These are phyloP conservation scores for Meta bourneti DNA, from an alignment of 2,888 invertebrate species.

Conservation along the genomic window DNA sequence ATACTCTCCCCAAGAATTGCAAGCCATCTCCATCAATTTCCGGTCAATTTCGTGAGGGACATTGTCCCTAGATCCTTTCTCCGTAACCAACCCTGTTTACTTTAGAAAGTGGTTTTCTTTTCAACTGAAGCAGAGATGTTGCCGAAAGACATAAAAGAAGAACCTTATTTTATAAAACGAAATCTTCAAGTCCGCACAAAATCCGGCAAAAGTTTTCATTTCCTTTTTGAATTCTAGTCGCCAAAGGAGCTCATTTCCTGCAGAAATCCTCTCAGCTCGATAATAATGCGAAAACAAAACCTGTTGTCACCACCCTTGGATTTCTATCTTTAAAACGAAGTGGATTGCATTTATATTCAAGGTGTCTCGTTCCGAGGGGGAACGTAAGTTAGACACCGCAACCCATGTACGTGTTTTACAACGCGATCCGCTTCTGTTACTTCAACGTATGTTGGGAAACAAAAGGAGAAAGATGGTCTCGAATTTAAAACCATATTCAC, in stretches of 20 bases:
- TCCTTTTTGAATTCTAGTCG: constrained; percentile 59
- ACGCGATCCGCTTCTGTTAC: neutral
- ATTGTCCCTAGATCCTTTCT: neutral
- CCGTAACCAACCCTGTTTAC: constrained; percentile 47
- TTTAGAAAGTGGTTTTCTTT: constrained; percentile 56
- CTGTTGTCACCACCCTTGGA: constrained; percentile 29
- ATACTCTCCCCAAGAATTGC: constrained; percentile 12
- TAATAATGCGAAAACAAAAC: constrained; percentile 58
- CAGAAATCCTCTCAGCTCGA: constrained; percentile 37
- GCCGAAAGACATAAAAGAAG: constrained; percentile 15
- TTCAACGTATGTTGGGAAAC: neutral
- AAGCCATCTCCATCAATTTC: constrained; percentile 45
- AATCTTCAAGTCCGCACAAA: constrained; percentile 17
- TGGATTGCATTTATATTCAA: constrained; percentile 39
- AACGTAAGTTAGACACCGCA: neutral
- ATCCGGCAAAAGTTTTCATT: constrained; percentile 62
- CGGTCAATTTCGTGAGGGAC: constrained; percentile 37
- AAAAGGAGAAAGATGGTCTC: too few species aligned
- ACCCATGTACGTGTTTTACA: neutral
- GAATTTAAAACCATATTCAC: too few species aligned
- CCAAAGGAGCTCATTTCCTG: constrained; percentile 60
- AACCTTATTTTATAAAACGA: constrained; percentile 53
- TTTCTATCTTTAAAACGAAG: constrained; percentile 16
- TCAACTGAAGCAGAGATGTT: constrained; percentile 5
- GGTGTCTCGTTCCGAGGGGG: neutral